phyloP scores from a whole-genome alignment of 2,797 vertebrate genomes.

The Onychomys leucogaster region DNA sequence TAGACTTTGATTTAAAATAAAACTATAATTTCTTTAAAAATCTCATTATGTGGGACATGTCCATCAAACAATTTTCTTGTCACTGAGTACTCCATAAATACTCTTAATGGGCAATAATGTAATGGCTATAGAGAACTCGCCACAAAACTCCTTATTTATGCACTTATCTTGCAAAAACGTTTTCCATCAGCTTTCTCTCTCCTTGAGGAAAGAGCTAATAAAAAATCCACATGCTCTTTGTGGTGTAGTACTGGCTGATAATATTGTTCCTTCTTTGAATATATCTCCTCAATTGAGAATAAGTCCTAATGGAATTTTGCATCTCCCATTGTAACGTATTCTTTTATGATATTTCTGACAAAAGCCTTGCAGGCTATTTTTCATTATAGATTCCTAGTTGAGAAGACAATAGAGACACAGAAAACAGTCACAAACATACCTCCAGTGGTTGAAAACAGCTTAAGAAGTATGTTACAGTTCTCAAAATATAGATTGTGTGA shows the following conservation, averaged over 20 bases:
- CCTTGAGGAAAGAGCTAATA: constrained; percentile 63
- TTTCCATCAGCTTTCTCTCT: constrained; percentile 61
- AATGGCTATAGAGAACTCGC: constrained; percentile 69
- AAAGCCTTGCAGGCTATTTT: constrained; percentile 55
- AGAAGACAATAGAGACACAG: constrained; percentile 65
- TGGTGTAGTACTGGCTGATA: constrained; percentile 64
- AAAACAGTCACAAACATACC: constrained; percentile 66
- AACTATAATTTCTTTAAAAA: constrained; percentile 79
- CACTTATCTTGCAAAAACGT: constrained; percentile 70
- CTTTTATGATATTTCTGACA: constrained; percentile 73
- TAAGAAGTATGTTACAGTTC: constrained; percentile 43
- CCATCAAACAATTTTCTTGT: constrained; percentile 86
- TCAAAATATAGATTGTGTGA: constrained; percentile 69
- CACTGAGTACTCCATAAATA: constrained; percentile 81
- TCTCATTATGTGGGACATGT: constrained; percentile 81
- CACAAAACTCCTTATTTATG: constrained; percentile 75
- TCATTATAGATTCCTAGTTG: constrained; percentile 69
- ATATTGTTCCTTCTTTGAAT: not conserved
- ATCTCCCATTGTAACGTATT: constrained; percentile 48
- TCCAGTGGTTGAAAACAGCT: constrained; percentile 50
- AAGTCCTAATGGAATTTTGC: constrained; percentile 72
- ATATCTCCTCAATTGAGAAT: constrained; percentile 65
- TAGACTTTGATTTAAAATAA: constrained; percentile 70
- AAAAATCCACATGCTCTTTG: not conserved
- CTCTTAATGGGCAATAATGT: constrained; percentile 80